phyloP scores from a whole-genome alignment of 2,797 vertebrate genomes.

The Ptychadena robeensis region DNA sequence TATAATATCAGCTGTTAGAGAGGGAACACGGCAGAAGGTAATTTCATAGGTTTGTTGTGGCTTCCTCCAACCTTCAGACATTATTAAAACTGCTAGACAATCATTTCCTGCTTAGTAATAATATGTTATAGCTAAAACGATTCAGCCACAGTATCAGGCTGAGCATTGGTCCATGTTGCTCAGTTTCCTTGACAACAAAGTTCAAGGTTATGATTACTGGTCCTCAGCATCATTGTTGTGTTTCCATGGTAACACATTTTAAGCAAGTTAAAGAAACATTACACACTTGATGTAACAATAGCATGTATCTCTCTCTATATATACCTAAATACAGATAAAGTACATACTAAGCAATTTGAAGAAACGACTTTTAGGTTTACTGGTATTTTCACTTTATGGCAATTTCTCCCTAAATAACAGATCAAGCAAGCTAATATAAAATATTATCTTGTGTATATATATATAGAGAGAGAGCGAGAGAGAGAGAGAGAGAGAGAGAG shows the following conservation, averaged over 20 bases:
- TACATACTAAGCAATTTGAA: background rate
- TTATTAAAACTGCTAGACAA: background rate
- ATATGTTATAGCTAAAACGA: background rate
- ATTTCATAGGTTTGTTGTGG: background rate
- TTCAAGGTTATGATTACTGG: conserved; percentile 42
- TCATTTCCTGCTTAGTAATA: conserved; percentile 24
- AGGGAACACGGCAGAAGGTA: background rate
- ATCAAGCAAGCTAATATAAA: no score
- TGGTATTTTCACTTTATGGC: no score
- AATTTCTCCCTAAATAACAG: no score
- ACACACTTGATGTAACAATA: background rate
- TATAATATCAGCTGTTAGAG: background rate
- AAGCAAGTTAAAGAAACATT: background rate
- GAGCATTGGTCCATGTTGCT: conserved; percentile 17
- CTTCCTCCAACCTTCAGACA: background rate
- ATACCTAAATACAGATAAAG: background rate
- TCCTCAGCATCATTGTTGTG: conserved; percentile 28
- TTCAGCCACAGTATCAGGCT: background rate
- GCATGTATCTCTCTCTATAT: background rate
- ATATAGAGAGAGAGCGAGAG: no score
- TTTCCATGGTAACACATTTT: conserved; percentile 39
- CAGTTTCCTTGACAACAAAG: conserved; percentile 51
- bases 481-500: no score
- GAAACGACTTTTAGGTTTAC: no score
- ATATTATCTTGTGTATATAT: no score